Percentiles rank a stretch among this genome's conserved stretches.
phyloP scores from a whole-genome alignment of 2,888 invertebrate genomes.

The Campoplex nolae region DNA sequence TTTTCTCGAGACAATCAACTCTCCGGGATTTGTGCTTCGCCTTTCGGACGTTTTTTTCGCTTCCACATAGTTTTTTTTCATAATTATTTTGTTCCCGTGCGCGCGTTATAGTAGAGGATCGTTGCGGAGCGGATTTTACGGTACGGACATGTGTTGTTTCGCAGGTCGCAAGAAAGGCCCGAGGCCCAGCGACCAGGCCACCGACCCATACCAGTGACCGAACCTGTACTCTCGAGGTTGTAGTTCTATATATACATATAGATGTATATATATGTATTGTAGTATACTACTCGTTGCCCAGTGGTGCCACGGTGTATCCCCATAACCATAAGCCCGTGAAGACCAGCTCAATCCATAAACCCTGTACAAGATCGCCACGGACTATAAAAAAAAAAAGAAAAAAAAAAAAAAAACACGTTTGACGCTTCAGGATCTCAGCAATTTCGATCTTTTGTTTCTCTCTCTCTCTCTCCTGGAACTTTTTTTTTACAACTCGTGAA shows the following conservation, averaged over 20 bases:
- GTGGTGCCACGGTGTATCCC: constrained; percentile 49
- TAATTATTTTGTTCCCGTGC: neutral
- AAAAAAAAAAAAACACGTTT: constrained; percentile 39
- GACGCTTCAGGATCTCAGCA: constrained; percentile 49
- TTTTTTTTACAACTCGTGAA: constrained; percentile 1
- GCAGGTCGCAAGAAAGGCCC: constrained; percentile 71
- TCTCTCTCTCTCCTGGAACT: neutral
- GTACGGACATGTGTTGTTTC: constrained; percentile 74
- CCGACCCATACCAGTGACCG: constrained; percentile 77
- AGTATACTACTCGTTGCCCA: constrained; percentile 33
- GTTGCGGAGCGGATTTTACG: constrained; percentile 66
- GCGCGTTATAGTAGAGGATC: constrained; percentile 73
- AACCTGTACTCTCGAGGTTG: constrained; percentile 62
- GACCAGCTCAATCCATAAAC: constrained; percentile 57
- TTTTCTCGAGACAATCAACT: constrained; percentile 6
- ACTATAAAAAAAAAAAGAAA: constrained; percentile 47
- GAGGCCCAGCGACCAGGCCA: constrained; percentile 77
- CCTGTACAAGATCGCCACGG: constrained; percentile 41
- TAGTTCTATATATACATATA: constrained; percentile 33
- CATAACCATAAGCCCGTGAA: constrained; percentile 53
- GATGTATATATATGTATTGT: constrained; percentile 13
- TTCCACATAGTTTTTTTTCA: neutral
- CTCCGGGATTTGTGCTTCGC: neutral
- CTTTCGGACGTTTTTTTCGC: neutral
- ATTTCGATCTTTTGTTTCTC: constrained; percentile 3